Conservation (phyloP, 1,140 invertebrate species). For the Magallana ariakensis region DNA sequence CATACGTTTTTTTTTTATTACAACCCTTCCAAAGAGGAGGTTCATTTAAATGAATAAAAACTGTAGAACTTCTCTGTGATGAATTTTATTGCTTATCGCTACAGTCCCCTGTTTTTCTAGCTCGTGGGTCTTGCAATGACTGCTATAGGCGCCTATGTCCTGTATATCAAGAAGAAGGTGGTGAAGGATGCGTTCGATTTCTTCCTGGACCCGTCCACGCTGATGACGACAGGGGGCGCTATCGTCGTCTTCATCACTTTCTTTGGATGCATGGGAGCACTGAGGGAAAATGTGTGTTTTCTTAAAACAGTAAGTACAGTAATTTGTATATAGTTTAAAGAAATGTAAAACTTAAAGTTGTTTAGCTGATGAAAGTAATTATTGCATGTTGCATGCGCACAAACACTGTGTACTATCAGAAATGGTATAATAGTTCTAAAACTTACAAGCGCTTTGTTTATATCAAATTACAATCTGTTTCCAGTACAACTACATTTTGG, state of each 20-base stretch:
- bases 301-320: constrained; percentile 91
- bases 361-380: too few relatives aligned
- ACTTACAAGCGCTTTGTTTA: too few relatives aligned
- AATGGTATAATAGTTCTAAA: too few relatives aligned
- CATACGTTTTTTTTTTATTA: too few relatives aligned
- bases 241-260: constrained; percentile 95
- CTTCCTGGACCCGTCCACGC: constrained; percentile 93
- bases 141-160: constrained; percentile 92
- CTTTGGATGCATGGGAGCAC: constrained; percentile 93
- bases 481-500: constrained; percentile 65
- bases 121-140: constrained; percentile 91
- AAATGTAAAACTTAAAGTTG: too few relatives aligned
- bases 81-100: too few relatives aligned
- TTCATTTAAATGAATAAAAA: too few relatives aligned
- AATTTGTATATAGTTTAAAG: not conserved
- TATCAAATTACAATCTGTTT: constrained; percentile 30
- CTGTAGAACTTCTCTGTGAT: too few relatives aligned
- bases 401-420: too few relatives aligned
- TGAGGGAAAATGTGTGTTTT: constrained; percentile 94
- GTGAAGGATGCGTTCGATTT: constrained; percentile 93
- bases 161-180: constrained; percentile 93
- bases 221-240: constrained; percentile 91
- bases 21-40: too few relatives aligned
- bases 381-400: too few relatives aligned
- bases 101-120: constrained; percentile 79